Base-by-base conservation (phyloP, 2,113 vertebrate species). In the Sinocyclocheilus grahami region DNA sequence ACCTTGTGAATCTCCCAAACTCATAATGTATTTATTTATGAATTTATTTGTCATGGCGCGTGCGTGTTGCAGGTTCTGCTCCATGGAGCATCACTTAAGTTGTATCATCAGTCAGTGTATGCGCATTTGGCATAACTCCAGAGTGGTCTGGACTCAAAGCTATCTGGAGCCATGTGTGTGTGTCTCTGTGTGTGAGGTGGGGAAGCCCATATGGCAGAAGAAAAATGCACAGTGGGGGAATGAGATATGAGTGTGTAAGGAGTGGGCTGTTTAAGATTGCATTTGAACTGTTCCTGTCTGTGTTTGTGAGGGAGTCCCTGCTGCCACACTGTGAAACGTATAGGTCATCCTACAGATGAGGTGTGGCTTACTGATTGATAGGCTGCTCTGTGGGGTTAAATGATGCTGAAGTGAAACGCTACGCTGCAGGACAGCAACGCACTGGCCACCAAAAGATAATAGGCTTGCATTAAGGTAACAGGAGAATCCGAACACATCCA, bases 341-440 rank as follows among this genome's bases (percentile, higher is more conserved):
- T 33, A 80, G 78, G 58, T 42, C 55, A 79, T 39, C 33, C 37
- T 39, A 10, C 13, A 82, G 16, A 48, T 51, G 79, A 62, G 39
- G 42, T 0, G 62, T 24, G 14, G 42, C 62, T 30, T 82, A 82
- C 30, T 51, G 80, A 69, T 82, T 63, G 86, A 85, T 67, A 85
- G 46, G 63, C 71, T 39, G 89, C 92, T 91, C 92, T 86, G 85
- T 63, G 88, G 88, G 86, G 80, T 94, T 94, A 94, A 93, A 94
- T 93, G 89, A 95, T 93, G 92, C 87, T 88, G 55, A 39, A 79
- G 65, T 82, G 42, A 69, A 82, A 82, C 10, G 27, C 89, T 14
- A 88, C 60, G 62, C 33, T 90, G 87, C 87, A 92, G 88, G 90
- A 84, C 80, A 89, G 86, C 82, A 67, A 87, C 62, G 67, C 24